Base-by-base conservation (phyloP, 2,888 invertebrate species). In the Dioctria linearis region DNA sequence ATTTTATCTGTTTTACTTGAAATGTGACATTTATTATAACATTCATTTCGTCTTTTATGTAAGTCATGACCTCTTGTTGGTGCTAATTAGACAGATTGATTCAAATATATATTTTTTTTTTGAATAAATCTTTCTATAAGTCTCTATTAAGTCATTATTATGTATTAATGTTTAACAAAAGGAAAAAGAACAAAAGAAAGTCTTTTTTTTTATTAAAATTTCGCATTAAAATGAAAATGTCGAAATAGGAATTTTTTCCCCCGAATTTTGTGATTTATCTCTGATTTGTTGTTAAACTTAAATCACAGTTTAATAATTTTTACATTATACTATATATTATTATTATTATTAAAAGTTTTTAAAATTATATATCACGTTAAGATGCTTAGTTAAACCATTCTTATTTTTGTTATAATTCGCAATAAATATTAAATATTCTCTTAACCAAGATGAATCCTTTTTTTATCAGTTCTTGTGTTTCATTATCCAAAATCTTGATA, bases 31-130 rank as follows among this genome's bases (percentile, higher is more conserved):
- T 4, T 63, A 37, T 63, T 5, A 37, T 39, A 25, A 25, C 25
- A 25, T 61, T 54, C 9, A 49, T 37, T 69, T 46, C 46, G 43
- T 46, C 46, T 46, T 69, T 69, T 2, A 59, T 75, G 42, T 13
- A 59, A 75, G 40, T n/a, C 42, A 25, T 75, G 57, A 59, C 73
- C 73, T 75, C 49, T 54, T 43, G 25, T 75, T 59, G 73, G 73
- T 75, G 73, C 73, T 75, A 59, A 73, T 25, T 39, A 59, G 25
- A 59, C 25, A 42, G 73, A 75, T 75, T 75, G 73, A 75, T 75
- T 75, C 73, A 75, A 75, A 75, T 75, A 59, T n/a, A 8, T 57
- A 42, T 8, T 46, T 46, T 46, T 5, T 46, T 54, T 54, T 4
- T 54, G 6, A 11, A 54, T 25, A 54, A n/a, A 46, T 46, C 49